Evolutionary conservation across 2,797 vertebrate genomes (phyloP).

Genomic region (Clarias laeviceps): DNA sequence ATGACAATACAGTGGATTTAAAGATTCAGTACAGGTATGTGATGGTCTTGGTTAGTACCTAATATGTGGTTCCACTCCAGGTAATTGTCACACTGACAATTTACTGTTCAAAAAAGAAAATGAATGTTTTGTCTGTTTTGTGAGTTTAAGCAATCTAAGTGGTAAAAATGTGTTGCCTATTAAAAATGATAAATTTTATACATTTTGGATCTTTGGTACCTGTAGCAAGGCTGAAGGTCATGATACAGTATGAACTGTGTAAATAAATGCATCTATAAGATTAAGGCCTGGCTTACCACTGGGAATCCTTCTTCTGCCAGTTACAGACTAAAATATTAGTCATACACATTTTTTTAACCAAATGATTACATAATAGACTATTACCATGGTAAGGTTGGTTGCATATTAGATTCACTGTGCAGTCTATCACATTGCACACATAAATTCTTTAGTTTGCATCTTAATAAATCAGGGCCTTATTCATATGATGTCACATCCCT

Average conservation of each 20-base stretch:
- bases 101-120: background rate
- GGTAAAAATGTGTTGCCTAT: background rate
- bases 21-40: background rate
- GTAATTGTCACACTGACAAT: background rate
- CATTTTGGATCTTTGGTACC: background rate
- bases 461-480: background rate
- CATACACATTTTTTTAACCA: background rate
- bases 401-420: background rate
- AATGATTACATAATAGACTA: background rate
- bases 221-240: background rate
- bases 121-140: background rate
- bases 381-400: background rate
- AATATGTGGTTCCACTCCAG: background rate
- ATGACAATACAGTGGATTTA: background rate
- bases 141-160: background rate
- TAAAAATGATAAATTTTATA: background rate
- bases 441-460: background rate
- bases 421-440: background rate
- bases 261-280: background rate
- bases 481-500: background rate
- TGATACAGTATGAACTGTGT: background rate
- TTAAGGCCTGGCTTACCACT: background rate
- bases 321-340: background rate
- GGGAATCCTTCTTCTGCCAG: background rate
- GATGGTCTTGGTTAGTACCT: background rate